Evolutionary conservation across 2,888 invertebrate species (phyloP), one percentile per base, ranked within the genome.

Genomic region (Drosophila falleni): DNA sequence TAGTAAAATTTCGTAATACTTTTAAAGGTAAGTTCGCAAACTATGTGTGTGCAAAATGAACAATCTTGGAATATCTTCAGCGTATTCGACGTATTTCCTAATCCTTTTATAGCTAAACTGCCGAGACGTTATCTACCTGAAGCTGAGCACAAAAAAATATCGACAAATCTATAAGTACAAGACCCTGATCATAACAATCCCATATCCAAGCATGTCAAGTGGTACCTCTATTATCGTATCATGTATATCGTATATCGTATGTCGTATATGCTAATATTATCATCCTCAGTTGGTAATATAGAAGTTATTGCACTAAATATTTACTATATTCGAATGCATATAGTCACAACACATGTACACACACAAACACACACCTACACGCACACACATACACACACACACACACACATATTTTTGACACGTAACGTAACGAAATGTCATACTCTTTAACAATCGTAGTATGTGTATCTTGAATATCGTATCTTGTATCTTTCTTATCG

Each of bases 381-480:
- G 5, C 29, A 29, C 47, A 15, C 31, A 11, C 15, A 16, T 13
- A 46, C 13, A 33, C 42, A 42, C 33, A 31, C 11, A 19, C n/a
- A 23, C 33, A 33, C 31, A 58, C 23, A 47, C 16, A 23, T 44
- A 41, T 23, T 42, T 10, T 53, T 26, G 15, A 41, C 29, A 41
- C 29, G 54, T 54, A 54, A 41, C 41, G 29, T 59, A 16, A 64
- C 49, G 47, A 44, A 61, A 74, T 66, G 59, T 46, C 54, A 71
- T 66, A 56, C 13, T 26, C 29, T 15, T 53, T 9, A 55, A 59
- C 50, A 62, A 64, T 35, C 31, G 50, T 76, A 69, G 75, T 62
- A 64, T 79, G 63, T 64, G 49, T 65, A 74, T 65, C 59, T 61
- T 76, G 54, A 58, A 62, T 67, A 54, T 74, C 67, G 49, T 75